These are phyloP conservation scores for Hypsibius dujardini DNA, from an alignment of 1,140 invertebrate species.

Conservation along the genomic window DNA sequence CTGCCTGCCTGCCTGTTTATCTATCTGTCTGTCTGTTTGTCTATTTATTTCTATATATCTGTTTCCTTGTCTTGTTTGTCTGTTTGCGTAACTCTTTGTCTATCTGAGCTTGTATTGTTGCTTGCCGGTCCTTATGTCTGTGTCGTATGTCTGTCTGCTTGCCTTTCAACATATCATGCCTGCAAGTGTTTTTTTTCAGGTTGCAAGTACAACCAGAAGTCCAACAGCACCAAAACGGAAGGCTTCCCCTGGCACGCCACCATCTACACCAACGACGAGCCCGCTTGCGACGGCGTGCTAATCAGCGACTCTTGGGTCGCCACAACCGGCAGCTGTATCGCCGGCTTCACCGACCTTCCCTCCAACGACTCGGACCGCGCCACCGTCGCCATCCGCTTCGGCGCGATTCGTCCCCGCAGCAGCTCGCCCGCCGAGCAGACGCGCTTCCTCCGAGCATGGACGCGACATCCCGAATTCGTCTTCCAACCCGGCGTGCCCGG, in stretches of 20 bases:
- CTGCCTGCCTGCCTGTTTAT: too few relatives aligned
- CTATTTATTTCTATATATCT: too few relatives aligned
- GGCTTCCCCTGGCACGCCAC: constrained; percentile 12
- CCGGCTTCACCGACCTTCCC: not conserved
- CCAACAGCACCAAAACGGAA: not conserved
- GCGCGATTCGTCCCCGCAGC: not conserved
- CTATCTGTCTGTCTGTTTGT: too few relatives aligned
- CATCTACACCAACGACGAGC: constrained; percentile 8
- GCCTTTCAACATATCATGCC: too few relatives aligned
- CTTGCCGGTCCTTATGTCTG: too few relatives aligned
- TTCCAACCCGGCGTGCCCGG: constrained; percentile 10
- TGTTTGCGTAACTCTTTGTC: too few relatives aligned
- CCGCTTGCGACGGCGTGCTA: constrained; percentile 5
- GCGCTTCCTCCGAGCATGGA: not conserved
- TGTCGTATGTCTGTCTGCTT: too few relatives aligned
- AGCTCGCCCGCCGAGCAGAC: not conserved
- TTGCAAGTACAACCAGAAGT: not conserved
- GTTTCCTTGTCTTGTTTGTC: too few relatives aligned
- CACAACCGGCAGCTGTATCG: constrained; percentile 12
- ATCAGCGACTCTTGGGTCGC: not conserved
- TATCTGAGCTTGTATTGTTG: too few relatives aligned
- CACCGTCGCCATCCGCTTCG: not conserved
- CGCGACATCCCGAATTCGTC: not conserved
- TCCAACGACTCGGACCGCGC: constrained; percentile 6
- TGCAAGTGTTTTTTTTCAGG: too few relatives aligned